Evolutionary conservation across 2,113 vertebrate species (phyloP).

Genomic region (Pseudorasbora parva): DNA sequence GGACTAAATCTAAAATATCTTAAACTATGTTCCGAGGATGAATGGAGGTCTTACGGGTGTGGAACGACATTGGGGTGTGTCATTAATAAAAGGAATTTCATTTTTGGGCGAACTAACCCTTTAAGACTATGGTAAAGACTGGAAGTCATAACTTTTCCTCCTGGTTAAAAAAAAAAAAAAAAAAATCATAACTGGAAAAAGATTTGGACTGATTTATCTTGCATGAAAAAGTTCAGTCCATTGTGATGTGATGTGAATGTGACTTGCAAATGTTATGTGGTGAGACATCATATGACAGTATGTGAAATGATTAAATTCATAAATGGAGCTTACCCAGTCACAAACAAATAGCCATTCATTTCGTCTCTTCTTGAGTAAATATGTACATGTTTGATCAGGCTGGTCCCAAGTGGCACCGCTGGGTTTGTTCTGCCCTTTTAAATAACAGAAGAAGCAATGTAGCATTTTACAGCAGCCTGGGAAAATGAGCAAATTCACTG

Average conservation of each 20-base stretch:
- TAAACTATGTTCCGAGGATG: no score
- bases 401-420: not conserved
- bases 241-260: not conserved
- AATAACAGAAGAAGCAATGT: not conserved
- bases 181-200: not conserved
- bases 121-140: no score
- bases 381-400: conserved; percentile 3
- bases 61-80: no score
- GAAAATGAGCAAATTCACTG: not conserved
- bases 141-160: not conserved
- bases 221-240: no score
- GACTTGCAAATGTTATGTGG: not conserved
- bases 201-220: no score
- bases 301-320: conserved; percentile 6
- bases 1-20: no score
- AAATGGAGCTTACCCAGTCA: not conserved
- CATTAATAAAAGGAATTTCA: no score
- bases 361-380: not conserved
- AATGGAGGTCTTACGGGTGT: no score
- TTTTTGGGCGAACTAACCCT: no score
- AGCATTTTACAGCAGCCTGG: not conserved
- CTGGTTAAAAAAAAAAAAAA: no score
- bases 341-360: not conserved
- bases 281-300: not conserved
- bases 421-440: not conserved